These are phyloP conservation scores for Philaethria dido DNA, from an alignment of 2,888 invertebrate genomes.

Conservation along the genomic window DNA sequence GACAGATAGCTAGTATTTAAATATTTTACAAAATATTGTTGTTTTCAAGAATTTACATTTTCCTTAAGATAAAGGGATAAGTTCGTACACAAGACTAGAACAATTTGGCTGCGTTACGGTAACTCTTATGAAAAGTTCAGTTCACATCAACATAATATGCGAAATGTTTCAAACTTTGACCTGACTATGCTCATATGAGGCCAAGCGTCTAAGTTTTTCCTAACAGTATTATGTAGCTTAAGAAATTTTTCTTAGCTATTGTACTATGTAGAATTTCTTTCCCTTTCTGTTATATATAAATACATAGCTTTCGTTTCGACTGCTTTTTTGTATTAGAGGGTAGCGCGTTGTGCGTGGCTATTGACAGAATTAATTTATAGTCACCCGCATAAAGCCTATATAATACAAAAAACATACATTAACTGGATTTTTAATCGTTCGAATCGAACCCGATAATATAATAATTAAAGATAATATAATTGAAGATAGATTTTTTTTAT, in stretches of 20 bases:
- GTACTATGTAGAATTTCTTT: not conserved
- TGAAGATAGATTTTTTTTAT: too few relatives aligned
- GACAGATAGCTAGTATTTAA: not conserved
- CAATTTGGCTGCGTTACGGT: slow-evolving; percentile 25
- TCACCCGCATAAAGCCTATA: too few relatives aligned
- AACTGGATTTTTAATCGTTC: too few relatives aligned
- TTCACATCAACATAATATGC: slow-evolving; percentile 29
- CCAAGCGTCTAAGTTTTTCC: slow-evolving; percentile 20
- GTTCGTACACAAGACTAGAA: slow-evolving; percentile 26
- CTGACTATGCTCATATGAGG: slow-evolving; percentile 17
- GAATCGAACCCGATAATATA: too few relatives aligned
- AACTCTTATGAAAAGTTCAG: slow-evolving; percentile 26
- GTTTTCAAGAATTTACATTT: slow-evolving; percentile 27
- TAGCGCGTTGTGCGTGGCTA: too few relatives aligned
- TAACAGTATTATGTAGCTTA: slow-evolving; percentile 6
- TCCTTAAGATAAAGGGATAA: slow-evolving; percentile 20
- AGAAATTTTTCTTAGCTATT: slow-evolving; percentile 7
- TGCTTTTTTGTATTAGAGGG: too few relatives aligned
- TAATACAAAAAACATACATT: too few relatives aligned
- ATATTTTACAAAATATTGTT: slow-evolving; percentile 9
- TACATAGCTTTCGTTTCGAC: too few relatives aligned
- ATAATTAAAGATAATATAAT: too few relatives aligned
- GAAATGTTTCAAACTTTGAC: slow-evolving; percentile 24
- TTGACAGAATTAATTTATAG: too few relatives aligned
- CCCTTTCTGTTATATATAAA: too few relatives aligned